phyloP scores from a whole-genome alignment of 2,113 vertebrate species.

The Albula glossodonta region DNA sequence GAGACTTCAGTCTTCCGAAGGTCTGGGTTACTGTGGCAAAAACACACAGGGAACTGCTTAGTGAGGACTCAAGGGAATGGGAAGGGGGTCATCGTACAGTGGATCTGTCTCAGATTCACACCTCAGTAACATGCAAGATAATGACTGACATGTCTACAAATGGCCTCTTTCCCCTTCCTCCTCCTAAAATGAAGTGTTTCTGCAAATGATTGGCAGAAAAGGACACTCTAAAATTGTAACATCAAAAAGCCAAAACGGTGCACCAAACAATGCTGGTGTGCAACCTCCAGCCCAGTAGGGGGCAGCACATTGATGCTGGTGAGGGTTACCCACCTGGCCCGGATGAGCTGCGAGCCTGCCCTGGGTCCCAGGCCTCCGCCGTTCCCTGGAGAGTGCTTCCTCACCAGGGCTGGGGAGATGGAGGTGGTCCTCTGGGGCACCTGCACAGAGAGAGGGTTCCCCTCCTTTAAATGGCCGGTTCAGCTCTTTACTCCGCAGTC shows the following conservation, averaged over 20 bases:
- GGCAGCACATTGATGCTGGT: background rate
- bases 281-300: background rate
- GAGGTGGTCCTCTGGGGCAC: constrained; percentile 93
- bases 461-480: no score
- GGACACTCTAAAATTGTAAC: background rate
- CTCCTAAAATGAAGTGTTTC: no score
- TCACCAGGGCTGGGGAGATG: constrained; percentile 90
- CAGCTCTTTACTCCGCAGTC: no score
- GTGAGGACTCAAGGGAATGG: background rate
- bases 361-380: constrained; percentile 76
- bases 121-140: no score
- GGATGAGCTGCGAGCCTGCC: constrained; percentile 81
- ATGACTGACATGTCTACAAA: no score
- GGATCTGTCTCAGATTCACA: background rate
- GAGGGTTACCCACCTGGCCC: constrained; percentile 76
- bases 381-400: constrained; percentile 90
- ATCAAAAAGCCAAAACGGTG: background rate
- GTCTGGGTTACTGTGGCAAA: constrained; percentile 83
- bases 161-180: no score
- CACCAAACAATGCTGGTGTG: no score
- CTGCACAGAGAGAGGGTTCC: constrained; percentile 55
- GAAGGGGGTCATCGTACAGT: background rate
- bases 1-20: constrained; percentile 83
- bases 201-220: no score
- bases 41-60: constrained; percentile 2